Base-by-base conservation (phyloP, 2,113 vertebrate species). In the Callaeas wilsoni region DNA sequence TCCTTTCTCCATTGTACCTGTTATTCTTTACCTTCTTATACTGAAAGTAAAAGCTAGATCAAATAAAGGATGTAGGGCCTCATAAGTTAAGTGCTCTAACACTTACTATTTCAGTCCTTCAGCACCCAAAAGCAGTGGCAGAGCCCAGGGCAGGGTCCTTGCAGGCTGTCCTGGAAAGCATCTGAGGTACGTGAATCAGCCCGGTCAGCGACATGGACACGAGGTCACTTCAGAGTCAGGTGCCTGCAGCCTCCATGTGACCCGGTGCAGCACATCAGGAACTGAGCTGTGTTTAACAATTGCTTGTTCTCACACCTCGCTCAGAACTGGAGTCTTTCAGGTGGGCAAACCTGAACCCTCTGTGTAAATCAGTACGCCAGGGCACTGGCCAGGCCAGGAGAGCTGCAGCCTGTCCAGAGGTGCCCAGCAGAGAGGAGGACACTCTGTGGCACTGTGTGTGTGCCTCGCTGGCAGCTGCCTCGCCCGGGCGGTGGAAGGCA, bases 171-270 rank as follows among this genome's bases (percentile, higher is more conserved):
- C 29, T 64, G 49, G 49, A 46, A 63, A 59, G 35, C 35, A 7
- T 4, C 39, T 25, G 35, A 37, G 35, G 11, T 5, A 16, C 0
- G 0, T 10, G 44, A 89, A n/a, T 7, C 5, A 10, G 46, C 30
- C 37, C 41, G 56, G 67, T 3, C 57, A 49, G 52, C 16, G n/a
- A 63, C 27, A 57, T 1, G 7, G 27, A 44, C 29, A 67, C 2
- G 2, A 52, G 33, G 27, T 7, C 22, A 19, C 32, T 10, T 35
- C 41, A 35, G 22, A 69, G 32, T 7, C 68, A 55, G 79, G 32
- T 37, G 29, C 53, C 57, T 16, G 23, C 25, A 46, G 52, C 73
- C 30, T 0, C 13, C 33, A 7, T 1, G 4, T 7, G 12, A 23
- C 19, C 53, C 52, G 30, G 29, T 20, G 32, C 69, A 46, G 35